A percentile compares a stretch with the other conserved stretches of the same genome.
Evolutionary conservation across 2,113 vertebrate genomes (phyloP).

Genomic region (Poeciliopsis retropinna): DNA sequence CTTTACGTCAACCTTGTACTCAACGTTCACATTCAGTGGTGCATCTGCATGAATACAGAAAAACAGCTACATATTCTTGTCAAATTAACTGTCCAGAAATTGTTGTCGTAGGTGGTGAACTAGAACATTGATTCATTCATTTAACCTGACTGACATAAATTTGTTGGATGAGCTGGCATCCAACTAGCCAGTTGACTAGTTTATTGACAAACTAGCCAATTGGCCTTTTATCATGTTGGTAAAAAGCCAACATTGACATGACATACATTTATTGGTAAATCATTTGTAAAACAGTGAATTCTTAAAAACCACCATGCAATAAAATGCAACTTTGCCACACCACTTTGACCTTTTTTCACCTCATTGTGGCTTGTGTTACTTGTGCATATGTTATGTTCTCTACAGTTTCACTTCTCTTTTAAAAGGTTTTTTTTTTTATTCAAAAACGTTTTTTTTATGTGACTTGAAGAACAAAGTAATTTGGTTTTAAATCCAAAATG

Average conservation of each 20-base stretch:
- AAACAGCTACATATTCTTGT: not conserved
- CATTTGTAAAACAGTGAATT: not conserved
- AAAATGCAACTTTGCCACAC: not conserved
- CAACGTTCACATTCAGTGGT: conserved; percentile 57
- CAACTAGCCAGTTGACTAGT: too few species aligned
- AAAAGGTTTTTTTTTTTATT: too few species aligned
- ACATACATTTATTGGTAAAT: not conserved
- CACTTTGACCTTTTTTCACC: not conserved
- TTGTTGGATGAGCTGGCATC: too few species aligned
- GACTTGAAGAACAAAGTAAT: not conserved
- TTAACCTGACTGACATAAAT: too few species aligned
- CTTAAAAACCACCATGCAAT: not conserved
- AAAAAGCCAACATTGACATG: too few species aligned
- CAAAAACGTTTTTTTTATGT: not conserved
- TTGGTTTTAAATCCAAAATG: too few species aligned
- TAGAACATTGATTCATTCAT: too few species aligned
- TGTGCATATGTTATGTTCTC: not conserved
- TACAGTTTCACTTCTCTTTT: not conserved
- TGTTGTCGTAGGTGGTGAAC: too few species aligned
- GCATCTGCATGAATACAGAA: conserved; percentile 49
- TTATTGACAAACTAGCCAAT: too few species aligned
- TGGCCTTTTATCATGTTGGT: too few species aligned
- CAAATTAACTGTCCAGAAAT: too few species aligned
- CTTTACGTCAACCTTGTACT: conserved; percentile 23
- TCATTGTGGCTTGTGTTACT: not conserved